Percentiles rank a stretch among this genome's conserved stretches.
These are phyloP conservation scores for Genyomyrus donnyi DNA, from an alignment of 2,113 vertebrate genomes.

Conservation along the genomic window DNA sequence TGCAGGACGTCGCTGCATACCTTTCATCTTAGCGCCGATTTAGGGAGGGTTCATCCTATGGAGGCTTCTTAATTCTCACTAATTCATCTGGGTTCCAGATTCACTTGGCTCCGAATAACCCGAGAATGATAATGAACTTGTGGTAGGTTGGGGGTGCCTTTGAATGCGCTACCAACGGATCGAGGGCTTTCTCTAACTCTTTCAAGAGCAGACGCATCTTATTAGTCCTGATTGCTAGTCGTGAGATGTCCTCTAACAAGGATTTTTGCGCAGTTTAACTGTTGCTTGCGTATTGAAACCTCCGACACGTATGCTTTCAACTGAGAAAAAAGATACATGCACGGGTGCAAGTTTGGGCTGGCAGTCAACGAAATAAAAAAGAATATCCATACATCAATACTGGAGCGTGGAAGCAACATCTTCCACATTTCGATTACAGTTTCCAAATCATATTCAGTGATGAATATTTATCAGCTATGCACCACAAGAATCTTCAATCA, in stretches of 20 bases:
- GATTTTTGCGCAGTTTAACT: slow-evolving; percentile 66
- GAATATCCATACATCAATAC: slow-evolving; percentile 37
- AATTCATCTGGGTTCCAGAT: slow-evolving; percentile 99
- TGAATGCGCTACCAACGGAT: slow-evolving; percentile 94
- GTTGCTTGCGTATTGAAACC: slow-evolving; percentile 47
- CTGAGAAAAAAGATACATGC: background rate
- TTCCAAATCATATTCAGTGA: slow-evolving; percentile 55
- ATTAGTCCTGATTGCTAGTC: slow-evolving; percentile 84
- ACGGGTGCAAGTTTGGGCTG: slow-evolving; percentile 5
- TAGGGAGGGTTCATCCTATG: slow-evolving; percentile 90
- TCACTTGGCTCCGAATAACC: slow-evolving; percentile 91
- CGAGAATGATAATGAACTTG: slow-evolving; percentile 97
- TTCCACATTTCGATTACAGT: slow-evolving; percentile 44
- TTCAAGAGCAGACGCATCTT: slow-evolving; percentile 79
- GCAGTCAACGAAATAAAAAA: slow-evolving; percentile 26
- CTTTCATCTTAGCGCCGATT: slow-evolving; percentile 98
- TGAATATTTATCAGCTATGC: slow-evolving; percentile 60
- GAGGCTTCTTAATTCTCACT: slow-evolving; percentile 98
- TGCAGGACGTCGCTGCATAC: slow-evolving; percentile 74
- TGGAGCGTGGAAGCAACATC: slow-evolving; percentile 36
- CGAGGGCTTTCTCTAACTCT: slow-evolving; percentile 87
- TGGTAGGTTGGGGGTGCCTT: slow-evolving; percentile 77
- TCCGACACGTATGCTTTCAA: slow-evolving; percentile 10
- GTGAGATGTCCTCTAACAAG: slow-evolving; percentile 67
- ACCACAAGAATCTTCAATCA: slow-evolving; percentile 54